Evolutionary conservation across 2,888 invertebrate species (phyloP), one percentile per base, ranked within the genome.

Genomic region (Drosophila helvetica): DNA sequence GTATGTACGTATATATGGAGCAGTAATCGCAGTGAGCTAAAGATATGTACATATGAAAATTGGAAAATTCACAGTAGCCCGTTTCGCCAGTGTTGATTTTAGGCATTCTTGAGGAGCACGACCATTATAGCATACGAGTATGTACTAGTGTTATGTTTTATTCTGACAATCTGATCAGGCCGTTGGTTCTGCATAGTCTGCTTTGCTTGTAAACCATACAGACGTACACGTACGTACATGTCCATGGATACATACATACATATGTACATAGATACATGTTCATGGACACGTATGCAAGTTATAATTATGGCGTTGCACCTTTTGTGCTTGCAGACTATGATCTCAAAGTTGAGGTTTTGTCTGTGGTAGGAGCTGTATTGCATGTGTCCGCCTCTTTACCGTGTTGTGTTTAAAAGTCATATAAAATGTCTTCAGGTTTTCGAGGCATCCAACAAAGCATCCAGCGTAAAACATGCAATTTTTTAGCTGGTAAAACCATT

Each of bases 281-380:
- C 75, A 57, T 57, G 78, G 68, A 66, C 78, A 77, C 78, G 75
- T 79, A 72, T 77, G 72, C 66, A 65, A 75, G 54, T 74, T 74
- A 74, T 79, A 79, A 79, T 79, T 79, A 79, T 69, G 77, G 78
- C 69, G 65, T 66, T 61, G 78, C 75, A 64, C 60, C 73, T 75
- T 75, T 69, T 67, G 58, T 67, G 74, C 57, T 67, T 55, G 54
- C 42, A 46, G 71, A 57, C 72, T 71, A 64, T 73, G 73, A 67
- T 65, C 69, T 61, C 65, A 58, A 62, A 61, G 63, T 59, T 60
- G 65, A 54, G 61, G 63, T 42, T 33, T 73, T 57, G 50, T 46
- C 50, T 48, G 25, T 25, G 15, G 22, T 18, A 27, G 25, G 27
- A 19, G 59, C 7, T 59, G 47, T 19, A 50, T 57, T 64, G 56